Evolutionary conservation across 2,113 vertebrate species (phyloP).

Genomic region (Puntigrus tetrazona): DNA sequence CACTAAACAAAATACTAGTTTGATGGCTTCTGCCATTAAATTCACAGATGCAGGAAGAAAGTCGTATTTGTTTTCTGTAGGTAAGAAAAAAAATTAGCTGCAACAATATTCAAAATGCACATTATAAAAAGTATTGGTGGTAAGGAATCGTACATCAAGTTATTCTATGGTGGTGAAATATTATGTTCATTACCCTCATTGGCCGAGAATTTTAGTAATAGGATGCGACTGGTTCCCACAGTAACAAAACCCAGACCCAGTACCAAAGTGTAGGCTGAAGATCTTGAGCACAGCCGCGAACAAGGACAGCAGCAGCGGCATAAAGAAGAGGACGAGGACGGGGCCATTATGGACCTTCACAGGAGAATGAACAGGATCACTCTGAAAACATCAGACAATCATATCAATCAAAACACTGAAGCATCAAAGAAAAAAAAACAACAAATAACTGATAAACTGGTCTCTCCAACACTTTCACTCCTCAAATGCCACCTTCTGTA

Average conservation of each 20-base stretch:
- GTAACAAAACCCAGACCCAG: constrained; percentile 83
- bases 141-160: not conserved
- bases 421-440: not conserved
- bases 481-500: not conserved
- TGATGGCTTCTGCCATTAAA: constrained; percentile 91
- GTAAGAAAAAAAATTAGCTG: constrained; percentile 53
- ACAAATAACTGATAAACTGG: not conserved
- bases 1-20: constrained; percentile 84
- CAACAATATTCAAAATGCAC: not conserved
- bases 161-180: not conserved
- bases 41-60: constrained; percentile 95
- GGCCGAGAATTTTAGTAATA: constrained; percentile 91
- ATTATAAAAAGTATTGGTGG: not conserved
- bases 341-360: constrained; percentile 45
- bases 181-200: constrained; percentile 84
- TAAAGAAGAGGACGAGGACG: constrained; percentile 13
- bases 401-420: not conserved
- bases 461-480: not conserved
- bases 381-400: not conserved
- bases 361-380: not conserved
- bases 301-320: constrained; percentile 56
- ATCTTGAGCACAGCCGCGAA: constrained; percentile 72
- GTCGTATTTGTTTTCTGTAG: constrained; percentile 91
- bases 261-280: constrained; percentile 79
- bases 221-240: constrained; percentile 88